phyloP scores from a whole-genome alignment of 1,140 invertebrate genomes.

The Elysia chlorotica region DNA sequence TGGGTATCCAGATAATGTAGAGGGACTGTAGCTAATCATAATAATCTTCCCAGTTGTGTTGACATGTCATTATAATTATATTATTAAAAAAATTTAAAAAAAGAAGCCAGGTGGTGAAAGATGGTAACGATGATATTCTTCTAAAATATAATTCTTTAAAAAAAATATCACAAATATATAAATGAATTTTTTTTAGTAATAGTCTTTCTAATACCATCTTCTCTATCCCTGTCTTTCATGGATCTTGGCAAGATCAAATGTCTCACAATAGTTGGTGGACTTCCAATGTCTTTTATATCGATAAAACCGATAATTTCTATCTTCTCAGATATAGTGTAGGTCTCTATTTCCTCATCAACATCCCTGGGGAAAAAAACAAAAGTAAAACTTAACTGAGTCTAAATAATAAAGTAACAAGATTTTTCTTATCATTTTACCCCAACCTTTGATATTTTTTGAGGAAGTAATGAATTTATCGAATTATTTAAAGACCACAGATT shows the following conservation, averaged over 20 bases:
- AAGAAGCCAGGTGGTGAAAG: neutral
- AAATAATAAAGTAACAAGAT: neutral
- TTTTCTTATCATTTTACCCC: too few relatives aligned
- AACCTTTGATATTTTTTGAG: too few relatives aligned
- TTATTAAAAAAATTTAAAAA: neutral
- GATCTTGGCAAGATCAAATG: conserved; percentile 81
- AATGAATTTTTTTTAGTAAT: too few relatives aligned
- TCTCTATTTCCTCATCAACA: neutral
- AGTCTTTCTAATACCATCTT: too few relatives aligned
- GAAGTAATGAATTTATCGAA: too few relatives aligned
- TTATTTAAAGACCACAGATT: too few relatives aligned
- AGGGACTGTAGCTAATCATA: too few relatives aligned
- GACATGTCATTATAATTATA: too few relatives aligned
- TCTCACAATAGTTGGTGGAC: conserved; percentile 88
- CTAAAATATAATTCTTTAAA: neutral
- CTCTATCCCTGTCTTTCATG: neutral
- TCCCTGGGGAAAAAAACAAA: neutral
- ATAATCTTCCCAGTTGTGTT: too few relatives aligned
- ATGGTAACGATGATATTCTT: neutral
- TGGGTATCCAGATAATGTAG: too few relatives aligned
- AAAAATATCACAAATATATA: neutral
- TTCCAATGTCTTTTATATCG: conserved; percentile 83
- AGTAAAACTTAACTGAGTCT: neutral
- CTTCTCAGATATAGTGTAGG: conserved; percentile 65
- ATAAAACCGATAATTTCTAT: conserved; percentile 84